Base-by-base conservation (phyloP, 2,113 vertebrate species). In the Mixornis gularis region DNA sequence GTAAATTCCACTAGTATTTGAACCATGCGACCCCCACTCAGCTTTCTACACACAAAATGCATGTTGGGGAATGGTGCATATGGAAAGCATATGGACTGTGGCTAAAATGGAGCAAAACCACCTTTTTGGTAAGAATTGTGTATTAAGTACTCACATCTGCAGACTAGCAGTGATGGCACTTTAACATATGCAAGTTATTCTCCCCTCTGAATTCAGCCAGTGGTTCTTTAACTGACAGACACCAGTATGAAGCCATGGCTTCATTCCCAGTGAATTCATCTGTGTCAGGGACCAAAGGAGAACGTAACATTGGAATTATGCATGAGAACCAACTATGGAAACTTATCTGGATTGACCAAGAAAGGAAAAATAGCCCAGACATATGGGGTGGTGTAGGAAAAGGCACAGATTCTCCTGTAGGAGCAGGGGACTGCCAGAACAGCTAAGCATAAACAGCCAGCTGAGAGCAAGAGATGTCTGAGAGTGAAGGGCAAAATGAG, bases 221-320 rank as follows among this genome's bases (percentile, higher is more conserved):
- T 52, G 84, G 72, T 48, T 93, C 72, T 66, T 68, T 5, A 89
- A 63, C 72, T 0, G 0, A 70, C 68, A 94, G 86, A 66, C 73
- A 93, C 72, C 72, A 68, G 69, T 36, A 78, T 41, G 77, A 84
- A 92, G 86, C 56, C 52, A 19, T 86, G 91, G 84, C 91, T 94
- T 80, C 32, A 1, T 89, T 93, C 86, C 80, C 91, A 80, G 89
- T 44, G 32, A 83, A 76, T 89, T 93, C 79, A 66, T 52, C 86
- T 89, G 72, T 43, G 69, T 86, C 68, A 36, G 68, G 81, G 77
- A 94, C 79, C 83, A 90, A 86, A 92, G 72, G 80, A 92, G 89
- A 93, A 73, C 4, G 21, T 46, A 84, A 80, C 64, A 78, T 7
- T 46, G 73, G 63, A 82, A 90, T 86, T 82, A 83, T 62, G 46